phyloP scores from a whole-genome alignment of 2,113 vertebrate species.

The Sylvietta virens region DNA sequence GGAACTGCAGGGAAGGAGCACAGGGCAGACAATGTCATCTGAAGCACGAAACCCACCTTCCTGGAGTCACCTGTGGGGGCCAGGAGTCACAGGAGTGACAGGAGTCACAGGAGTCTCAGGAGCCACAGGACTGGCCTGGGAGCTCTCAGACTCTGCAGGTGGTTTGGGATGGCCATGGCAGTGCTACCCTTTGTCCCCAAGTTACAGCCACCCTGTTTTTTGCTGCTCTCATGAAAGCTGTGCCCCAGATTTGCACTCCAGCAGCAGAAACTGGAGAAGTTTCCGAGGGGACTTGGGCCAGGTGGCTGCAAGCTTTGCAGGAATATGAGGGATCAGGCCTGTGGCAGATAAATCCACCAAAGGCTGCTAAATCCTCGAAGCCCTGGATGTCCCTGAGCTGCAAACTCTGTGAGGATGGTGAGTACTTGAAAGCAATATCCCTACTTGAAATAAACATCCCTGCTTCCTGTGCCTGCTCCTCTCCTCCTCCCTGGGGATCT shows the following conservation, averaged over 20 bases:
- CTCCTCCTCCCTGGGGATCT: neutral
- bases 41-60: neutral
- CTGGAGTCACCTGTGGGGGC: neutral
- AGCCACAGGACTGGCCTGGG: neutral
- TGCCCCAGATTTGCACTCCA: neutral
- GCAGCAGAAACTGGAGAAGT: neutral
- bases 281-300: neutral
- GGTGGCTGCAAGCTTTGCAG: neutral
- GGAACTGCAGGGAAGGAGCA: slow-evolving; percentile 78
- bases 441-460: neutral
- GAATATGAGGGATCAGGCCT: neutral
- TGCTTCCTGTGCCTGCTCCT: neutral
- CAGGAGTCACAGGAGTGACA: too few species aligned
- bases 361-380: neutral
- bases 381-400: neutral
- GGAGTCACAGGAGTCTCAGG: too few species aligned
- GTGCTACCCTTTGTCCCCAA: rapidly evolving
- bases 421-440: neutral
- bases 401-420: neutral
- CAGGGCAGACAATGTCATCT: neutral
- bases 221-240: neutral
- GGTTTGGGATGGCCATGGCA: neutral
- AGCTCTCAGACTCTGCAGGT: neutral
- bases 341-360: neutral
- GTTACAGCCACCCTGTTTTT: neutral